Percentiles rank a stretch among this genome's conserved stretches.
These are phyloP conservation scores for Tenthredo notha DNA, from an alignment of 2,888 invertebrate species.

Conservation along the genomic window DNA sequence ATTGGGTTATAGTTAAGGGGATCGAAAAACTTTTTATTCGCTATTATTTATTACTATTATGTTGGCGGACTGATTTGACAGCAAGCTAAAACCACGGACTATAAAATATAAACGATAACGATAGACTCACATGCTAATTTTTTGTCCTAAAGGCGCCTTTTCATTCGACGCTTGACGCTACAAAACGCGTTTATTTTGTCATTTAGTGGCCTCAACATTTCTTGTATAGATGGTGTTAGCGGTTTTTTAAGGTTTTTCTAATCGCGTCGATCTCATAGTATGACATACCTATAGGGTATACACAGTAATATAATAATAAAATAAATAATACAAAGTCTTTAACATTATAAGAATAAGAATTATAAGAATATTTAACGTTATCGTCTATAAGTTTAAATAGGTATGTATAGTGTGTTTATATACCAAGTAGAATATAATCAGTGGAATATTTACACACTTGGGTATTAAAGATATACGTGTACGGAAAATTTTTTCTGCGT, in stretches of 20 bases:
- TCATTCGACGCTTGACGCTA: too few species aligned
- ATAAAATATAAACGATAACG: background rate
- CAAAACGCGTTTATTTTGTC: too few species aligned
- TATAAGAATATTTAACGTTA: background rate
- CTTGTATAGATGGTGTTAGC: background rate
- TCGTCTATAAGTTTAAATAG: background rate
- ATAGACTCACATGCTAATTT: background rate
- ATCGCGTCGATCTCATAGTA: background rate
- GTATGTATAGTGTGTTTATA: background rate
- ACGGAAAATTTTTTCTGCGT: background rate
- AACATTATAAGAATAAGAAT: background rate
- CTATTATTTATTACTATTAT: background rate
- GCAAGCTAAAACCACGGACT: background rate
- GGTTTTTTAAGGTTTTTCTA: background rate
- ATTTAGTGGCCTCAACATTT: background rate
- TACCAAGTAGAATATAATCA: background rate
- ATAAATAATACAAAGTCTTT: slow-evolving; percentile 14
- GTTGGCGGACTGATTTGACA: slow-evolving; percentile 56
- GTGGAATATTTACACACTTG: background rate
- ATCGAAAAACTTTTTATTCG: slow-evolving; percentile 32
- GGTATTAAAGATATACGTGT: too few species aligned
- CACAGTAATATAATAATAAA: background rate
- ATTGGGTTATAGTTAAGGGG: slow-evolving; percentile 40
- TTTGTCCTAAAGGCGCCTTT: background rate
- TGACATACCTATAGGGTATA: background rate